Percentiles rank a stretch among this genome's conserved stretches.
These are phyloP conservation scores for Lynx canadensis DNA, from an alignment of 2,113 vertebrate species.

Conservation along the genomic window DNA sequence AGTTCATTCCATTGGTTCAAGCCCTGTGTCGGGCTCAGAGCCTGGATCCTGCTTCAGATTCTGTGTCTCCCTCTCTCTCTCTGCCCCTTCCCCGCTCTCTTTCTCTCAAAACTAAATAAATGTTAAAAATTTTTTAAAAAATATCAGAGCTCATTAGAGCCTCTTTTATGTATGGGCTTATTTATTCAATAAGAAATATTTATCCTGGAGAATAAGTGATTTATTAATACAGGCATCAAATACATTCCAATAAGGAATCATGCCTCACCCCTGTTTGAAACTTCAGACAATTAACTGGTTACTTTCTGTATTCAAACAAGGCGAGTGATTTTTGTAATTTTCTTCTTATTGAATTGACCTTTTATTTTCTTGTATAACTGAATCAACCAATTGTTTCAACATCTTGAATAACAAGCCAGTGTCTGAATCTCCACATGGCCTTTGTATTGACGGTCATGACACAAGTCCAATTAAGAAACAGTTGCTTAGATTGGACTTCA, in stretches of 20 bases:
- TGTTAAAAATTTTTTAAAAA: neutral
- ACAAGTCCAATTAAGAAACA: neutral
- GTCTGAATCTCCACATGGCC: neutral
- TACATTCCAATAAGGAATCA: neutral
- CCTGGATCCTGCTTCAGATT: too few relatives aligned
- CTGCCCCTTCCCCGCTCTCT: too few relatives aligned
- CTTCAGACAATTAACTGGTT: neutral
- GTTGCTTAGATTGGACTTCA: neutral
- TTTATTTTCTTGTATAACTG: neutral
- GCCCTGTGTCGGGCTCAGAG: too few relatives aligned
- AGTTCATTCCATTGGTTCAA: too few relatives aligned
- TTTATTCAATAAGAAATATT: constrained; percentile 27
- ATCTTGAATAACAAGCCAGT: neutral
- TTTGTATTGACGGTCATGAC: neutral
- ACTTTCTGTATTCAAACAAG: neutral
- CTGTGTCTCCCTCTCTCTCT: too few relatives aligned
- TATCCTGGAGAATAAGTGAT: neutral
- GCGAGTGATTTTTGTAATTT: constrained; percentile 10
- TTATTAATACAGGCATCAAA: neutral
- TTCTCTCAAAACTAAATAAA: too few relatives aligned
- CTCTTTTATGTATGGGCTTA: neutral
- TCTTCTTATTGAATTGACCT: neutral
- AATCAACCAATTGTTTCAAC: neutral
- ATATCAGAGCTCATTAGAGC: neutral
- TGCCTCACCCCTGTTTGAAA: neutral